Percentiles rank a stretch among this genome's conserved stretches.
phyloP scores from a whole-genome alignment of 64 coral and sea anemone genomes.

The Montipora foliosa region DNA sequence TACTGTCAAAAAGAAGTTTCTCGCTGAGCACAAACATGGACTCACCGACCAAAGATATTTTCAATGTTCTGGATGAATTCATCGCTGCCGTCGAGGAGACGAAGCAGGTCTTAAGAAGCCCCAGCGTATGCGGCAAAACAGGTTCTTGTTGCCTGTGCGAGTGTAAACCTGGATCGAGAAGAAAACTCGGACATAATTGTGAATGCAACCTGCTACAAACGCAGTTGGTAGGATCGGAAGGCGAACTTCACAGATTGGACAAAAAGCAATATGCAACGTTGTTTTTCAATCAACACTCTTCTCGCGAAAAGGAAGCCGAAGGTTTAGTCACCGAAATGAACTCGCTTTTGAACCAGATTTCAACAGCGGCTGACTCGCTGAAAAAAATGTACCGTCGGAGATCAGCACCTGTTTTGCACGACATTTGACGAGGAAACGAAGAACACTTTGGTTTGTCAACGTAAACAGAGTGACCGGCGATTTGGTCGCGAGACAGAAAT shows the following conservation, averaged over 20 bases:
- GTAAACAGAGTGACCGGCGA: background rate
- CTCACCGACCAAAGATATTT: constrained; percentile 75
- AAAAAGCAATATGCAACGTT: constrained; percentile 70
- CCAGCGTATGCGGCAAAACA: constrained; percentile 67
- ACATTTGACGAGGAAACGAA: background rate
- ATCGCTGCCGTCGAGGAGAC: constrained; percentile 94
- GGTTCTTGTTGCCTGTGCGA: constrained; percentile 64
- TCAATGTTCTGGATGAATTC: constrained; percentile 92
- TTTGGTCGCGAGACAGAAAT: no score
- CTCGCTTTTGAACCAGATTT: constrained; percentile 87
- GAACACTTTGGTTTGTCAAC: background rate
- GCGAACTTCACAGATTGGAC: constrained; percentile 58
- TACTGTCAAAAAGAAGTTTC: background rate
- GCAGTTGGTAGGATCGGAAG: constrained; percentile 37
- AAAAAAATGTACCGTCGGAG: constrained; percentile 89
- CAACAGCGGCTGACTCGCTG: constrained; percentile 82
- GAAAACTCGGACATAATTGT: constrained; percentile 59
- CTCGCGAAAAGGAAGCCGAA: constrained; percentile 83
- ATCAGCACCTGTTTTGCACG: constrained; percentile 48
- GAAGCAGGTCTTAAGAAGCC: constrained; percentile 88
- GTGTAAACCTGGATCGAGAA: constrained; percentile 18
- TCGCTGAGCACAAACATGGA: constrained; percentile 44
- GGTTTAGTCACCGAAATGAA: constrained; percentile 90
- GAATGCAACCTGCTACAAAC: constrained; percentile 52
- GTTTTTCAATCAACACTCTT: constrained; percentile 51